Conservation (phyloP, 2,113 vertebrate genomes). For the Danio rerio region GRCz12tu NC_133176.1:8267501-8268000, state of each 20-base stretch:
- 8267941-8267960: too few relatives aligned
- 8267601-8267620: slow-evolving; percentile 64
- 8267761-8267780: not conserved
- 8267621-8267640: slow-evolving; percentile 48
- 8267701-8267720: slow-evolving; percentile 26
- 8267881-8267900: not conserved
- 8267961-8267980: too few relatives aligned
- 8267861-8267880: not conserved
- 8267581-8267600: slow-evolving; percentile 77
- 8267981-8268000: too few relatives aligned
- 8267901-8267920: too few relatives aligned
- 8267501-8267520: slow-evolving; percentile 61
- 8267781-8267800: not conserved
- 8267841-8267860: not conserved
- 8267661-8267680: slow-evolving; percentile 70
- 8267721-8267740: slow-evolving; percentile 18
- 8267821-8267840: not conserved
- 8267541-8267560: slow-evolving; percentile 77
- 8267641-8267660: slow-evolving; percentile 75
- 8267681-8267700: slow-evolving; percentile 75
- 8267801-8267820: not conserved
- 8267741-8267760: slow-evolving; percentile 1
- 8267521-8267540: slow-evolving; percentile 77
- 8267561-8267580: slow-evolving; percentile 75
- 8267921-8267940: too few relatives aligned